Base-by-base conservation (phyloP, 2,888 invertebrate genomes). In the Eilema depressum region DNA sequence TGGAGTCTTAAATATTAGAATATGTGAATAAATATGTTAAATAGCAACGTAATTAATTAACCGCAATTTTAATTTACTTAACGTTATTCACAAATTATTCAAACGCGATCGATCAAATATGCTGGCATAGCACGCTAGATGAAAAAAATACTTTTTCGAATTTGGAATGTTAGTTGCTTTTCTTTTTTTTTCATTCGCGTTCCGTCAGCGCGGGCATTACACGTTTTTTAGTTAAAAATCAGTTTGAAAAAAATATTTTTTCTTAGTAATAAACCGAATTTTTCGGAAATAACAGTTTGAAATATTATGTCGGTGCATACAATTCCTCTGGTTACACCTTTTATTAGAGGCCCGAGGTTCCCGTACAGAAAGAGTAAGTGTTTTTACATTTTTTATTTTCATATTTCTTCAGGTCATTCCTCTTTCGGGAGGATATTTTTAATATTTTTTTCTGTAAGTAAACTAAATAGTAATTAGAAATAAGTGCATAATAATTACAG, bases 321-420 rank as follows among this genome's bases (percentile, higher is more conserved):
- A 65, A 94, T 94, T 76, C 95, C 95, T 75, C 85, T 95, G 86
- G 91, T 95, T 77, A 94, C 94, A 75, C 94, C 95, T 76, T 95
- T 94, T 80, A 94, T 95, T 83, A 89, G 94, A 89, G 95, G 95
- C 78, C 95, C 95, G 84, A 93, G 95, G 84, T 95, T 94, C 86
- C 95, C 94, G 74, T 94, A 94, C 77, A 92, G 95, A 91, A 95
- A 95, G 80, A 94, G 95, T 95, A 86, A 95, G 95, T 95, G 85
- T 73, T 76, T 82, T 64, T 75, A 11, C 17, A 4, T 47, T 74
- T 66, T 70, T 68, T 41, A 61, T 57, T 68, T 11, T 30, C 10
- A 23, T 11, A 66, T 68, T 72, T 73, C 41, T 74, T 74, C 69
- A 71, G 63, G 65, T 25, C n/a, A 25, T 17, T 11, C 33, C 4